Evolutionary conservation across 2,113 vertebrate species (phyloP), one percentile per base, ranked within the genome.

Genomic region (Perognathus longimembris): DNA sequence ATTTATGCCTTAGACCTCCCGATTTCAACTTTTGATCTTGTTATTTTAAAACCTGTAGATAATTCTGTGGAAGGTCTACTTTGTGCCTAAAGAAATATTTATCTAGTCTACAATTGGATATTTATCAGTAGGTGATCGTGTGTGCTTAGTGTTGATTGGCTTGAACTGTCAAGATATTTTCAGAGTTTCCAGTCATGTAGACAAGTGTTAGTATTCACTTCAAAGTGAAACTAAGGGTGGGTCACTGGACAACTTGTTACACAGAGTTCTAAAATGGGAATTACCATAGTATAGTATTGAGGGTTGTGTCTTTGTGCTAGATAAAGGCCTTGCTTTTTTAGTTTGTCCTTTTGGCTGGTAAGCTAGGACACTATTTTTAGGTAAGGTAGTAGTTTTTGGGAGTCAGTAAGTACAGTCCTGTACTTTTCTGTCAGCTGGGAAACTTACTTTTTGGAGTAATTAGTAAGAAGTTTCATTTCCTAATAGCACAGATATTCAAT

Each of bases 131-230:
- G 67, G 63, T 91, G 34, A 85, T 93, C 80, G 61, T 88, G 63
- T 89, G 57, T 77, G 80, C 79, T 94, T 92, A 28, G 67, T 96
- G 92, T 88, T 94, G 80, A 95, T 96, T 97, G 93, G 85, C 94
- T 69, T 95, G 66, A 76, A 94, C 85, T 91, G 79, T 94, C 64
- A 21, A 63, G 80, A 73, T 86, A 73, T 84, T 97, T 95, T 66
- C 67, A 71, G 20, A 83, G 0, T 92, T 85, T 90, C 88, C 78
- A 85, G 79, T 90, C 59, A n/a, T 82, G 63, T 24, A 63, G 50
- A 75, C 75, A 81, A 84, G 4, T 66, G 64, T 76, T 86, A 24
- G n/a, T 92, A 28, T 88, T 70, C 10, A 74, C 67, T 93, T 93
- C 90, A 95, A 95, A 96, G 89, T 85, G 82, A 95, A 95, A 78